Percentiles rank a stretch among this genome's conserved stretches.
These are phyloP conservation scores for Philopotamus ludificatus DNA, from an alignment of 1,140 invertebrate species.

Conservation along the genomic window DNA sequence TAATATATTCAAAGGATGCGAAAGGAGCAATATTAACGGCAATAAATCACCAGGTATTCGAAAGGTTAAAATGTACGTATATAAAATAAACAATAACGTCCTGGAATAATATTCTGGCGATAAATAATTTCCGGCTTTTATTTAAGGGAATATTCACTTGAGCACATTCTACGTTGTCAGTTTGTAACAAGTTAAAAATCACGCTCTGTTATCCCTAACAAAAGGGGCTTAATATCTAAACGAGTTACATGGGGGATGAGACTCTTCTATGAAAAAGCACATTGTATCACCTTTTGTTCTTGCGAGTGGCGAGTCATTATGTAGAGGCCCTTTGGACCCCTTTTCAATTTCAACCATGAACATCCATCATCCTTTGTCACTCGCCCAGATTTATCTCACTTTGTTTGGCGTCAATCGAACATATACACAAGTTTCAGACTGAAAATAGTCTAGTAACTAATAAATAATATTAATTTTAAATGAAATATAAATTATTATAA, in stretches of 20 bases:
- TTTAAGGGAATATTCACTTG: too few relatives aligned
- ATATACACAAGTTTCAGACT: too few relatives aligned
- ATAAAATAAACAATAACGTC: too few relatives aligned
- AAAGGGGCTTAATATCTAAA: slow-evolving; percentile 25
- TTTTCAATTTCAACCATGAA: slow-evolving; percentile 25
- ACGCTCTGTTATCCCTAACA: slow-evolving; percentile 10
- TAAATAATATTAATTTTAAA: not conserved
- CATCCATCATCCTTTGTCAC: slow-evolving; percentile 28
- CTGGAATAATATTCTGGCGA: too few relatives aligned
- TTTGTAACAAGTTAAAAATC: slow-evolving; percentile 7
- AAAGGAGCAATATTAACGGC: too few relatives aligned
- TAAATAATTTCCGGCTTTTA: too few relatives aligned
- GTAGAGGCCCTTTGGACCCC: slow-evolving; percentile 1
- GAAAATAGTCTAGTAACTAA: slow-evolving; percentile 8
- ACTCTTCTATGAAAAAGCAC: slow-evolving; percentile 8
- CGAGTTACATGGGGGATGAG: not conserved
- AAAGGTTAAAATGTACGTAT: too few relatives aligned
- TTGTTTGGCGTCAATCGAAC: slow-evolving; percentile 30
- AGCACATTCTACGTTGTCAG: too few relatives aligned
- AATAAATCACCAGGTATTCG: too few relatives aligned
- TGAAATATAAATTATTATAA: not conserved
- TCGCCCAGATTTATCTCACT: slow-evolving; percentile 27
- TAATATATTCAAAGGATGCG: too few relatives aligned
- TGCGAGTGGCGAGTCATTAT: not conserved
- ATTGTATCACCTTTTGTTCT: slow-evolving; percentile 23